Evolutionary conservation across 2,113 vertebrate genomes (phyloP).

Genomic region (Gallinago media): DNA sequence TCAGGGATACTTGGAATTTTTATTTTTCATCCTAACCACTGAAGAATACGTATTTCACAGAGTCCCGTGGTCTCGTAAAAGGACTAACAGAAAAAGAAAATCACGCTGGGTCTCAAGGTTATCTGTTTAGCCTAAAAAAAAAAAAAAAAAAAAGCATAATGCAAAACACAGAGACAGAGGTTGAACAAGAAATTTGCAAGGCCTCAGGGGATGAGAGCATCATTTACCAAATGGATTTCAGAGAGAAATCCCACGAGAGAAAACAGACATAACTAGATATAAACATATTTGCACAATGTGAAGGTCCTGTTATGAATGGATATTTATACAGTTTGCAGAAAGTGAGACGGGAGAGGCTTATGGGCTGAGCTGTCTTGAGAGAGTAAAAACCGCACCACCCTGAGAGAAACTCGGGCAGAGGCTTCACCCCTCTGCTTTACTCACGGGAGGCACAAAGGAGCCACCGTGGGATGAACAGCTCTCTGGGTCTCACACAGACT

Average conservation of each 20-base stretch:
- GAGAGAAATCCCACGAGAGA: neutral
- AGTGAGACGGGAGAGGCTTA: neutral
- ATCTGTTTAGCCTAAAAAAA: conserved; percentile 29
- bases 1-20: conserved; percentile 70
- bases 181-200: conserved; percentile 9
- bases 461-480: neutral
- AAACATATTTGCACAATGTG: neutral
- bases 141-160: neutral
- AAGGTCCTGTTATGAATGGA: neutral
- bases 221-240: conserved; percentile 4
- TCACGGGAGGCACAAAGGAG: accelerated
- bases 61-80: neutral
- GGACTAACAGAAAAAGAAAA: neutral
- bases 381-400: neutral
- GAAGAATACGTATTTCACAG: conserved; percentile 49
- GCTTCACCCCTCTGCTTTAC: neutral
- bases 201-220: neutral
- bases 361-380: neutral
- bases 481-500: neutral
- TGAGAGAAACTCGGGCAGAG: neutral
- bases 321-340: neutral
- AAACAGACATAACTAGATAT: conserved; percentile 14
- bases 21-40: conserved; percentile 54
- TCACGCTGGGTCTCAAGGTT: conserved; percentile 39
- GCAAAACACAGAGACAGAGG: neutral